Evolutionary conservation across 2,113 vertebrate genomes (phyloP), one percentile per base, ranked within the genome.

Genomic region (Rostratula benghalensis): DNA sequence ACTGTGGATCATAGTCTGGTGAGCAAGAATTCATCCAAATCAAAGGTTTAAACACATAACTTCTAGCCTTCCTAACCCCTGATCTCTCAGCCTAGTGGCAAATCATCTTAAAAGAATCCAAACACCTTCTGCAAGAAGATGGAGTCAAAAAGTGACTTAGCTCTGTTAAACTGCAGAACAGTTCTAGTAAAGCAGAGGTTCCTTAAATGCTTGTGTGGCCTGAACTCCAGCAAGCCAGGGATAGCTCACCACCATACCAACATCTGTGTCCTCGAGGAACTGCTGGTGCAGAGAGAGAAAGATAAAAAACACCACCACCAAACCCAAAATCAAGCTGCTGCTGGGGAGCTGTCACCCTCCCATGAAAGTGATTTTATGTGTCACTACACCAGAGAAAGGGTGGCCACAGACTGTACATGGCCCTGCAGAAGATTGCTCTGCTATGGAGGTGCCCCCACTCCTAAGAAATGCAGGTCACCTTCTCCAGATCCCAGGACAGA

Each of bases 1-100:
- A 56, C 89, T 91, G 43, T 87, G 89, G 69, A 91, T 91, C 93
- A 95, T 82, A 93, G 93, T 89, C 95, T 94, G 74, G 53, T 96
- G 95, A 96, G 93, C 95, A 95, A 84, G 69, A 97, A 95, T 76
- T 94, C 24, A 95, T 89, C 60, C 91, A 89, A 28, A 84, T 79
- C 87, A 74, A 93, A 89, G 30, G 31, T 79, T 91, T 90, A 91
- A 94, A 90, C 85, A 79, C 0, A 0, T 84, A 87, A 71, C 24
- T 87, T 48, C 53, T 60, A 71, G 73, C 27, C 89, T 95, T 89
- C 33, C 57, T 76, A 91, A 79, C 71, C 10, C 33, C n/a, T 1
- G 0, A 28, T 48, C 15, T 63, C 70, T 87, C 59, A 75, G n/a
- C 10, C 54, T 83, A 45, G 73, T 46, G 64, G n/a, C 39, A 84